Conservation (phyloP, 2,888 invertebrate species). For the Theristus sp. region DNA sequence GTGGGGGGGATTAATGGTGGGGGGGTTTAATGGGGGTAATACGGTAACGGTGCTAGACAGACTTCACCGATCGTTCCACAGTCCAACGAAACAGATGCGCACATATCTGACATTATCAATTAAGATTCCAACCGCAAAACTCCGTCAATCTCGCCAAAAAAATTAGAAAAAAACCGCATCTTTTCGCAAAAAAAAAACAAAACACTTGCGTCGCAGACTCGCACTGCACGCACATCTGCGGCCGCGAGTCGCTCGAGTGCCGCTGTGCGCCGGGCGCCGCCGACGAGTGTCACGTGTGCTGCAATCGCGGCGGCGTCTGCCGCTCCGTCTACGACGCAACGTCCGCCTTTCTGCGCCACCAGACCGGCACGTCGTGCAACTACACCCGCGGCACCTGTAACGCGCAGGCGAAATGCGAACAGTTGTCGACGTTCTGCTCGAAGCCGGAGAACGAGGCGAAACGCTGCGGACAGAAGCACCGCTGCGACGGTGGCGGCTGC, state of each 20-base stretch:
- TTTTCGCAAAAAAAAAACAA: too few species aligned
- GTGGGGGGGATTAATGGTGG: too few species aligned
- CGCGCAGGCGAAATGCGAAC: background rate
- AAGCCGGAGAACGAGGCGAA: background rate
- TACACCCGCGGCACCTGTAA: background rate
- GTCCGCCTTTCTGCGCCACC: background rate
- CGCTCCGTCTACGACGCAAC: background rate
- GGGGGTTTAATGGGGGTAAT: too few species aligned
- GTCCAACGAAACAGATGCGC: too few species aligned
- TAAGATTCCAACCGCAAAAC: too few species aligned
- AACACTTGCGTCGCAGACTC: too few species aligned
- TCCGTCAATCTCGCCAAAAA: too few species aligned
- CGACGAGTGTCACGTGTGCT: conserved; percentile 1
- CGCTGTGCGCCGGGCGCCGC: background rate
- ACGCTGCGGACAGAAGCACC: background rate
- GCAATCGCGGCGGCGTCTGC: background rate
- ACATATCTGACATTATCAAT: too few species aligned
- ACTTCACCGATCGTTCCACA: too few species aligned
- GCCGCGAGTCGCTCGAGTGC: background rate
- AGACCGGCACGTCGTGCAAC: background rate
- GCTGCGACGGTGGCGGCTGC: background rate
- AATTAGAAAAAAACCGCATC: too few species aligned
- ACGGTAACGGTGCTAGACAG: too few species aligned
- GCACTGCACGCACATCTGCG: background rate
- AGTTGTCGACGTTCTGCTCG: background rate